Evolutionary conservation across 2,113 vertebrate genomes (phyloP).

Genomic region (Solea solea): DNA sequence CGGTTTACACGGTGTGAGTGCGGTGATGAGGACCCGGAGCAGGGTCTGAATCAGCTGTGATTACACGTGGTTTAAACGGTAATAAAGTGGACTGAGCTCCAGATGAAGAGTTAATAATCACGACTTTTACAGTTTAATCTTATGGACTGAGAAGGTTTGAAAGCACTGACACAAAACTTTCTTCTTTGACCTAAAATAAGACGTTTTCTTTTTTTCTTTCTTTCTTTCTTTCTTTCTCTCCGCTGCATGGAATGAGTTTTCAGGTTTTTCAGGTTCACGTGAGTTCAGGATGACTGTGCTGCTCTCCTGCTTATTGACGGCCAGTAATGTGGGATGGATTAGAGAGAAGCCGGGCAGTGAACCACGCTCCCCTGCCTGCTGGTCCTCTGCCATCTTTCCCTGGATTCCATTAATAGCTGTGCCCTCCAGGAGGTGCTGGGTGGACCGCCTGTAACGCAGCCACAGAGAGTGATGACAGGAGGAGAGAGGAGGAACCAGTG

Average conservation of each 20-base stretch:
- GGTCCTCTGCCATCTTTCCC: constrained; percentile 48
- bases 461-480: constrained; percentile 65
- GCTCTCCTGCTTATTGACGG: constrained; percentile 61
- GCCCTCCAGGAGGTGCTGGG: constrained; percentile 71
- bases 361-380: constrained; percentile 44
- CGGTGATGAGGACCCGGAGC: constrained; percentile 18
- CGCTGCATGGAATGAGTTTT: constrained; percentile 52
- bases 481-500: constrained; percentile 5
- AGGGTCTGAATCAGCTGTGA: constrained; percentile 63
- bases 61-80: constrained; percentile 53
- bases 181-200: constrained; percentile 14
- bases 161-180: constrained; percentile 1
- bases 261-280: constrained; percentile 58
- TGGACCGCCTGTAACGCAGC: constrained; percentile 50
- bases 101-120: constrained; percentile 45
- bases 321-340: constrained; percentile 64
- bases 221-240: background rate
- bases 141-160: constrained; percentile 26
- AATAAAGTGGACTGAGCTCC: constrained; percentile 39
- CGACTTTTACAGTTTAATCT: constrained; percentile 30
- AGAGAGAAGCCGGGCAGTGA: constrained; percentile 52
- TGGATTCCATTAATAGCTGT: constrained; percentile 71
- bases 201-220: background rate
- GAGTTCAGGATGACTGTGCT: constrained; percentile 44
- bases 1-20: constrained; percentile 58